Percentiles rank a stretch among this genome's conserved stretches.
Evolutionary conservation across 92 coral and sea anemone genomes (phyloP).

Genomic region (Zoanthus sansibaricus): DNA sequence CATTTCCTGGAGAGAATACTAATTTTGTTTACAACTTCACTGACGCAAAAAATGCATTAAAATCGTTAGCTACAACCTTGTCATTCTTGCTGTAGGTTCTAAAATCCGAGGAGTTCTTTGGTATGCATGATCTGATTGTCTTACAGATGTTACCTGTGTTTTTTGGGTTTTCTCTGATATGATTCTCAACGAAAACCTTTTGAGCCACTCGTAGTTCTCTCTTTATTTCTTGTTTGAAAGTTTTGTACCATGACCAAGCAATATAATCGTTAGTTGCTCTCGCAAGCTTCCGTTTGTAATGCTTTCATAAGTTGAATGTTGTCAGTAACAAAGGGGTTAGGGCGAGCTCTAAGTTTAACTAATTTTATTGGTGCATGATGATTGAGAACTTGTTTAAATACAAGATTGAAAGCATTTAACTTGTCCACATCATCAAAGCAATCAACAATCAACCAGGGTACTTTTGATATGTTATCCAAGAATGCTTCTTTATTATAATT

Average conservation of each 20-base stretch:
- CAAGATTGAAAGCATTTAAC: background rate
- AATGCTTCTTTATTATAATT: slow-evolving; percentile 38
- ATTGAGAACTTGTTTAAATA: slow-evolving; percentile 29
- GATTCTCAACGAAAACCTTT: background rate
- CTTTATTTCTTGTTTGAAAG: slow-evolving; percentile 13
- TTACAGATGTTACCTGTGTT: slow-evolving; percentile 55
- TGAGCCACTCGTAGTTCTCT: background rate
- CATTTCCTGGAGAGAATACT: slow-evolving; percentile 38
- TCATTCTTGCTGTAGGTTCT: slow-evolving; percentile 38
- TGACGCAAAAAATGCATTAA: slow-evolving; percentile 46
- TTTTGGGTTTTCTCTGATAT: background rate
- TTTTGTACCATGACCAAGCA: slow-evolving; percentile 51
- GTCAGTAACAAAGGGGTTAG: slow-evolving; percentile 16
- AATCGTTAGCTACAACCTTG: slow-evolving; percentile 4
- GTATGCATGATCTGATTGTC: slow-evolving; percentile 9
- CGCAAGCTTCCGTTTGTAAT: background rate
- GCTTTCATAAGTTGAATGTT: slow-evolving; percentile 34
- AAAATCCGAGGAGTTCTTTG: slow-evolving; percentile 52
- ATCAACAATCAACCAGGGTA: slow-evolving; percentile 38
- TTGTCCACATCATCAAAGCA: slow-evolving; percentile 18
- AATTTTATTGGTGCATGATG: background rate
- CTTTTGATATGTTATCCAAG: slow-evolving; percentile 23
- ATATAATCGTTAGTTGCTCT: slow-evolving; percentile 42
- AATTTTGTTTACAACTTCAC: slow-evolving; percentile 49
- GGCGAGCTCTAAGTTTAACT: slow-evolving; percentile 20